Percentiles rank a stretch among this genome's conserved stretches.
Conservation (phyloP, 1,140 invertebrate genomes). For the Lordiphosa clarofinis region DNA sequence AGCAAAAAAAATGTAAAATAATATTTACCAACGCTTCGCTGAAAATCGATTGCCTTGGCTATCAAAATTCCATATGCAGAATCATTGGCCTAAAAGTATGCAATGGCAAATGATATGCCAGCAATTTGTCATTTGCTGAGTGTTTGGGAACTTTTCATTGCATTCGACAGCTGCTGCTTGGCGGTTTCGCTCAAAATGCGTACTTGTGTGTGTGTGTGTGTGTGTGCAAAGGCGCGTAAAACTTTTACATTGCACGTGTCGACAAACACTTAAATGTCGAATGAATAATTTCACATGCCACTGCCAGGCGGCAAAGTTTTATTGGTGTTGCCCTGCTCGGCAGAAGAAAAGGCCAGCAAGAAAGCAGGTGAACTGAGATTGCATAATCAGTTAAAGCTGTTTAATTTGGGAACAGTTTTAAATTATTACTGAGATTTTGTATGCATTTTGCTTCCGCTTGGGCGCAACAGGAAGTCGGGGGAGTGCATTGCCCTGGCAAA, state of each 20-base stretch:
- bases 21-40: slow-evolving; percentile 5
- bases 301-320: slow-evolving; percentile 47
- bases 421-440: slow-evolving; percentile 16
- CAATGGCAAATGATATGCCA: slow-evolving; percentile 33
- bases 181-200: slow-evolving; percentile 26
- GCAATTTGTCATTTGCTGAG: slow-evolving; percentile 44
- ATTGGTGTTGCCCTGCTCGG: slow-evolving; percentile 23
- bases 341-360: slow-evolving; percentile 15
- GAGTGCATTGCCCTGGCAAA: slow-evolving; percentile 48
- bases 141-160: slow-evolving; percentile 12
- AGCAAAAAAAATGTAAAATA: neutral
- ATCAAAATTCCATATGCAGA: slow-evolving; percentile 64
- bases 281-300: slow-evolving; percentile 72
- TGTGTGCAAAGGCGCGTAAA: slow-evolving; percentile 42
- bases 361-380: slow-evolving; percentile 29
- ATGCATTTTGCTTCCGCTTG: slow-evolving; percentile 33
- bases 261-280: slow-evolving; percentile 70
- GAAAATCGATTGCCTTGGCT: slow-evolving; percentile 62
- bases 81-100: slow-evolving; percentile 52
- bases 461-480: slow-evolving; percentile 41
- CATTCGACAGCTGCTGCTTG: slow-evolving; percentile 22
- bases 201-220: slow-evolving; percentile 16
- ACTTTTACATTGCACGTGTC: slow-evolving; percentile 65
- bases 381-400: slow-evolving; percentile 53
- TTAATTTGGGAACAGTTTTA: slow-evolving; percentile 47